phyloP scores from a whole-genome alignment of 2,113 vertebrate species.

The Setophaga kirtlandii region DNA sequence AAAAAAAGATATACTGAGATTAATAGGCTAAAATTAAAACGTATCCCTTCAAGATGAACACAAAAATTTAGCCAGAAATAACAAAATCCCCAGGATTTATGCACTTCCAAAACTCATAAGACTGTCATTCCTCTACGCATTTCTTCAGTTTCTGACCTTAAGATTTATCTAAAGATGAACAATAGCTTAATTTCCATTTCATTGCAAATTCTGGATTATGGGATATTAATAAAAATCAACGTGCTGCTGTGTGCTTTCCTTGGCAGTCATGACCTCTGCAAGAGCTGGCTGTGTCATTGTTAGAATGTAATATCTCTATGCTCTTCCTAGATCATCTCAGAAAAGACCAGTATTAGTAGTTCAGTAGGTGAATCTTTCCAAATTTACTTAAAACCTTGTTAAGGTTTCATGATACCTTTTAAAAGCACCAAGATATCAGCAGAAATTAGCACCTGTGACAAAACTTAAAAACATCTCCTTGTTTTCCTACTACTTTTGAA shows the following conservation, averaged over 20 bases:
- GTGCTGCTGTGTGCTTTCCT: not conserved
- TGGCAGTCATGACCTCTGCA: not conserved
- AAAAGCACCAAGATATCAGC: not conserved
- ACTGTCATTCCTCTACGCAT: not conserved
- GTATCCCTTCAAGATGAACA: slow-evolving; percentile 20
- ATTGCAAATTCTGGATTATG: not conserved
- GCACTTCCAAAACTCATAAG: not conserved
- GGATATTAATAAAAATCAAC: not conserved
- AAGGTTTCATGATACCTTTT: not conserved
- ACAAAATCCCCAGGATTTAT: slow-evolving; percentile 32
- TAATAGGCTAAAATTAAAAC: slow-evolving; percentile 52
- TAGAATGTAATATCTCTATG: not conserved
- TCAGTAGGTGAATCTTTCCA: not conserved
- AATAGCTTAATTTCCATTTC: slow-evolving; percentile 32
- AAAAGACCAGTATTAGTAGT: not conserved
- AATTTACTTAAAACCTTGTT: not conserved
- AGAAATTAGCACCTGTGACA: not conserved
- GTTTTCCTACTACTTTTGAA: not conserved
- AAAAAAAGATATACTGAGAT: slow-evolving; percentile 60
- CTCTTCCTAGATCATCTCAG: not conserved
- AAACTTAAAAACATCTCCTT: not conserved
- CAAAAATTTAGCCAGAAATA: slow-evolving; percentile 38
- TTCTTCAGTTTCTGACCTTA: slow-evolving; percentile 5
- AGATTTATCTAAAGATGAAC: slow-evolving; percentile 16
- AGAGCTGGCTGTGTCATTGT: not conserved